phyloP scores from a whole-genome alignment of 2,888 invertebrate species.

The Macaria liturata region DNA sequence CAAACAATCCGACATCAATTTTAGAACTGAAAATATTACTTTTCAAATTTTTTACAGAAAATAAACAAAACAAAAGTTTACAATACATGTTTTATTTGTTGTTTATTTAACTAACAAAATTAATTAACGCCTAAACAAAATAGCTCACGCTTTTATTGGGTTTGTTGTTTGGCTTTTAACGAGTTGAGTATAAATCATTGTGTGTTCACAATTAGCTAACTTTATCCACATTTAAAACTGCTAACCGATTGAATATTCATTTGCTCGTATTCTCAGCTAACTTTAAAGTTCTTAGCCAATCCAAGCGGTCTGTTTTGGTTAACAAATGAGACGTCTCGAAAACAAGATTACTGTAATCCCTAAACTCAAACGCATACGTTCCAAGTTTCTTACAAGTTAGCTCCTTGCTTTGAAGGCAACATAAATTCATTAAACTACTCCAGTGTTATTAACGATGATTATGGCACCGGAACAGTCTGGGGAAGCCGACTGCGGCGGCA shows the following conservation, averaged over 20 bases:
- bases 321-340: constrained; percentile 44
- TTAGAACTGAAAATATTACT: too few relatives aligned
- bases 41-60: too few relatives aligned
- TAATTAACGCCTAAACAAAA: too few relatives aligned
- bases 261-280: constrained; percentile 13
- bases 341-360: constrained; percentile 36
- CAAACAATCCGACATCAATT: too few relatives aligned
- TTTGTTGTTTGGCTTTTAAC: constrained; percentile 19
- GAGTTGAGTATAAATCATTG: constrained; percentile 6
- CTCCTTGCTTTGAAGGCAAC: constrained; percentile 67
- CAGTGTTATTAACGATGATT: constrained; percentile 75
- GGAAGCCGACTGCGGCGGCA: constrained; percentile 58
- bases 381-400: constrained; percentile 48
- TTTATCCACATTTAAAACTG: constrained; percentile 22
- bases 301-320: constrained; percentile 40
- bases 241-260: constrained; percentile 30
- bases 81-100: not conserved
- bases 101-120: too few relatives aligned
- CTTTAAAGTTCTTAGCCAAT: constrained; percentile 35
- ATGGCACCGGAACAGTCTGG: constrained; percentile 66
- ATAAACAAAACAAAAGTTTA: constrained; percentile 15
- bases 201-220: constrained; percentile 15
- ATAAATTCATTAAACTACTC: constrained; percentile 76
- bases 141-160: constrained; percentile 14
- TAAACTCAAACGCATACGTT: constrained; percentile 40